These are phyloP conservation scores for Pithys albifrons DNA, from an alignment of 2,113 vertebrate genomes.

Conservation along the genomic window DNA sequence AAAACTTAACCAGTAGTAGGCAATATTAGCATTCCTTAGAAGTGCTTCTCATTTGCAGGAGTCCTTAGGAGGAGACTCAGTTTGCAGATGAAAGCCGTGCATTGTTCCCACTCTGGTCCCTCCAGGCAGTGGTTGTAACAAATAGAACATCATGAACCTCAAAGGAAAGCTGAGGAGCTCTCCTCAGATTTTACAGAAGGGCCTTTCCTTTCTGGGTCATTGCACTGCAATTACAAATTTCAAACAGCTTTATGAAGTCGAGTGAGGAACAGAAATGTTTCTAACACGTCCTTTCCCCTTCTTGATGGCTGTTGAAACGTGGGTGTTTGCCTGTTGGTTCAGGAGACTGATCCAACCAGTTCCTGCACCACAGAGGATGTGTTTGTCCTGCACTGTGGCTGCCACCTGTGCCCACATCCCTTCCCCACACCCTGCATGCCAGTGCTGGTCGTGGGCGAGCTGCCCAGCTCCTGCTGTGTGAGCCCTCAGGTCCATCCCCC, in stretches of 20 bases:
- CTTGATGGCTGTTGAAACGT: background rate
- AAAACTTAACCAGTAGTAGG: background rate
- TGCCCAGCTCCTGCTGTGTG: background rate
- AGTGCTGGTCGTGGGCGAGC: background rate
- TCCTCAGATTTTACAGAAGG: background rate
- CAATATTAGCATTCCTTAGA: background rate
- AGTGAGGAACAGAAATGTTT: background rate
- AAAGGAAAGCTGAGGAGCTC: background rate
- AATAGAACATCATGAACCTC: background rate
- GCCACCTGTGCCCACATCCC: background rate
- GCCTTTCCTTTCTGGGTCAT: background rate
- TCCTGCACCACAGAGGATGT: background rate
- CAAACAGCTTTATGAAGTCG: background rate
- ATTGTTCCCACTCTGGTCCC: background rate
- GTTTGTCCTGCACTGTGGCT: background rate
- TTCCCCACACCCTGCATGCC: background rate
- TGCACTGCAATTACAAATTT: background rate
- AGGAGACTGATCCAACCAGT: background rate
- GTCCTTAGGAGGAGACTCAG: background rate
- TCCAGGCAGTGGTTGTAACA: background rate
- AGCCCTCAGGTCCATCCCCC: background rate
- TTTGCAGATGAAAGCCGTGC: background rate
- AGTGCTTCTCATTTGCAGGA: background rate
- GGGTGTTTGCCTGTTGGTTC: background rate
- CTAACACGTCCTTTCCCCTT: background rate